A percentile compares a stretch with the other conserved stretches of the same genome.
These are phyloP conservation scores for Dipodomys spectabilis DNA, from an alignment of 2,113 vertebrate species.

Conservation along the genomic window DNA sequence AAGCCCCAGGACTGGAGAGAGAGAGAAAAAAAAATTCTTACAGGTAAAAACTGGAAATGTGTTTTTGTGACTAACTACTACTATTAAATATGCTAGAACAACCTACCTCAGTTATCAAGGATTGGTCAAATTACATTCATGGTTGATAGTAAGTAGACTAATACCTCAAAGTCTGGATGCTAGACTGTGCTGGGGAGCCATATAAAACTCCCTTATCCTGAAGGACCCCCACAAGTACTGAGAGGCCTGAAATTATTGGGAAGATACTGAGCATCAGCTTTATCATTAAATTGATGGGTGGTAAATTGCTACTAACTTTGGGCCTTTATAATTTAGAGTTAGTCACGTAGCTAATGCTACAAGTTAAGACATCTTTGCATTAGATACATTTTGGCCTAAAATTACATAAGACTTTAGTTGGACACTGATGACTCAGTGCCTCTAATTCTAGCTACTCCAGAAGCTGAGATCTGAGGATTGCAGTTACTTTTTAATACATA, in stretches of 20 bases:
- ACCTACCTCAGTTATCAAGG: neutral
- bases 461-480: no score
- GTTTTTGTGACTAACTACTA: constrained; percentile 7
- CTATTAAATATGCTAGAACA: neutral
- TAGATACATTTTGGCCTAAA: constrained; percentile 20
- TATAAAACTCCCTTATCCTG: neutral
- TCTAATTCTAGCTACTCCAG: no score
- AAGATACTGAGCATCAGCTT: neutral
- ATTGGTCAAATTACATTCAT: neutral
- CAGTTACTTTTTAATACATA: neutral
- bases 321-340: neutral
- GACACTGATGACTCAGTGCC: neutral
- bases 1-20: no score
- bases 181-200: neutral
- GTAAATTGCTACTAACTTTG: neutral
- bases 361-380: neutral
- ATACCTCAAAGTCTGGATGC: neutral
- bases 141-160: neutral
- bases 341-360: neutral
- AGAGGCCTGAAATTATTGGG: neutral
- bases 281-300: neutral
- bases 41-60: neutral
- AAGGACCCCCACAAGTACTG: neutral
- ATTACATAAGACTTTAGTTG: neutral
- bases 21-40: neutral